Percentiles rank a stretch among this genome's conserved stretches.
These are phyloP conservation scores for Characodon lateralis DNA, from an alignment of 2,797 vertebrate species.

Conservation along the genomic window DNA sequence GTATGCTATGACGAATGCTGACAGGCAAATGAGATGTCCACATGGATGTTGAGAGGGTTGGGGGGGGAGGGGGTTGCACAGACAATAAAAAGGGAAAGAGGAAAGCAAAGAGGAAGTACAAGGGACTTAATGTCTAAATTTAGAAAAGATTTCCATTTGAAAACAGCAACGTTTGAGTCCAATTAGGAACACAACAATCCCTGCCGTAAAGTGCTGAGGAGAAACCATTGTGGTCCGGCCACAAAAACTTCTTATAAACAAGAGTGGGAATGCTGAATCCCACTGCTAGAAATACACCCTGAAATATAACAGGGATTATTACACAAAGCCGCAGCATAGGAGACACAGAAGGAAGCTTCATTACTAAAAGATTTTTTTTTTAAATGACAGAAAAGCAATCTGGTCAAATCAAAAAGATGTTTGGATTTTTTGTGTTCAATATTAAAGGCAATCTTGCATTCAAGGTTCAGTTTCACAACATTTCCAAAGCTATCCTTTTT, in stretches of 20 bases:
- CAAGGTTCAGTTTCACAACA: constrained; percentile 1
- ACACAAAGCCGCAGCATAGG: constrained; percentile 49
- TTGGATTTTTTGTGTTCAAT: neutral
- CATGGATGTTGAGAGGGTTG: constrained; percentile 17
- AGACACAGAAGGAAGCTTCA: constrained; percentile 37
- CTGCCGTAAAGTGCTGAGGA: constrained; percentile 75
- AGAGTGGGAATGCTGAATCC: constrained; percentile 71
- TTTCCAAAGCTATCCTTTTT: neutral
- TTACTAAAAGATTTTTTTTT: constrained; percentile 9
- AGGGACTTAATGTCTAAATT: constrained; percentile 59
- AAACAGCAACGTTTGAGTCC: constrained; percentile 63
- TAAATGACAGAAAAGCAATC: constrained; percentile 14
- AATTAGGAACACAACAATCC: constrained; percentile 60
- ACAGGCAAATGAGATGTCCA: constrained; percentile 59
- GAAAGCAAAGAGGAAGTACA: constrained; percentile 71
- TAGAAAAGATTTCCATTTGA: constrained; percentile 63
- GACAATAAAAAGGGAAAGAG: constrained; percentile 59
- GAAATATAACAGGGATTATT: constrained; percentile 58
- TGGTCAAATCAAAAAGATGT: neutral
- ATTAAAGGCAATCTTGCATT: neutral
- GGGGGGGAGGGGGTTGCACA: constrained; percentile 9
- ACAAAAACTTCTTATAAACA: constrained; percentile 81
- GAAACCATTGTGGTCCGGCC: constrained; percentile 73
- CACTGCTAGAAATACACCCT: constrained; percentile 70
- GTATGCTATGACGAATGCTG: constrained; percentile 50